Base-by-base conservation (phyloP, 1,140 invertebrate species). In the Bombus confusus region DNA sequence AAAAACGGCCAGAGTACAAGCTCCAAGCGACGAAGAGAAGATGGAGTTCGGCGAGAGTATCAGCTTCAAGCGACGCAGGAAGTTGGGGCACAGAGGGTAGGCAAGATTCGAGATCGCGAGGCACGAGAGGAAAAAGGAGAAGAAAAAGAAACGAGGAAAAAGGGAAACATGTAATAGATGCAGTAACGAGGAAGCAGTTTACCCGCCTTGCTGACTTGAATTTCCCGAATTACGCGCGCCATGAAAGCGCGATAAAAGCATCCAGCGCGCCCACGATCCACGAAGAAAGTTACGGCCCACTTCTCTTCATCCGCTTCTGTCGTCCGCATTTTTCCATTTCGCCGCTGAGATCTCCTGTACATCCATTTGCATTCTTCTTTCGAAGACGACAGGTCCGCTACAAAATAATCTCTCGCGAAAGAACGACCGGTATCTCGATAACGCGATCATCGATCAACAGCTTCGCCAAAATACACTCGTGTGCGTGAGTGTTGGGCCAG, bases 171-270 rank as follows among this genome's bases (percentile, higher is more conserved):
- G 22, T 22, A 76, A 59, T 37, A 59, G 34, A 76, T 76, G 25
- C 34, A 74, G 73, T 86, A 90, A 89, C 82, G 86, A 92, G 84
- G 68, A 90, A 90, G 68, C 87, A 88, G 87, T 91, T 88, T 88
- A 86, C 68, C 75, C 66, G 77, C n/a, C 66, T 62, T 71, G 85
- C 59, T 78, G 74, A 59, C 80, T 91, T 90, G 87, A 92, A 93
- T 93, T 92, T 93, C 77, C 85, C 86, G 86, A 92, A 92, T 92
- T 92, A 92, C 88, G 76, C 80, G 81, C 47, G 3, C 34, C 18
- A 25, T 75, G 73, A 75, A 75, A 75, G 25, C 80, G 82, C 74
- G 80, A n/a, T 64, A 88, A 74, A 77, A 77, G 78, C 80, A 68
- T 34, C 47, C 73, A 47, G 18, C 43, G 22, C 31, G 34, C 47